These are phyloP conservation scores for Dinothrombium tinctorium DNA, from an alignment of 1,140 invertebrate genomes.

Conservation along the genomic window DNA sequence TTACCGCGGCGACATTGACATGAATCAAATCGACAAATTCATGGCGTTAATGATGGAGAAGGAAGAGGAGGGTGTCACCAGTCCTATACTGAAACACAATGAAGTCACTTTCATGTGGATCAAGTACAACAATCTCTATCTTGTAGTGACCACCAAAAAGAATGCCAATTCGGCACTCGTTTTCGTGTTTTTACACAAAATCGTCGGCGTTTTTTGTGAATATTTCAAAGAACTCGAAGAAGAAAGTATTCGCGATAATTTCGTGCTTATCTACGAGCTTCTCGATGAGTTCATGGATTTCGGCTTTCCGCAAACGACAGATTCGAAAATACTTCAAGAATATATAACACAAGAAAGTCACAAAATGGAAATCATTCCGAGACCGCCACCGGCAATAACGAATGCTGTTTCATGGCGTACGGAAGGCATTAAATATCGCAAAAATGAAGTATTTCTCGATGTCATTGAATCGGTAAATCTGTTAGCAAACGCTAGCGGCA, in stretches of 20 bases:
- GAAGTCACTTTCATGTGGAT: conserved; percentile 91
- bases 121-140: conserved; percentile 91
- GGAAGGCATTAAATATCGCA: conserved; percentile 95
- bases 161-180: conserved; percentile 93
- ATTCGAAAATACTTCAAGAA: conserved; percentile 95
- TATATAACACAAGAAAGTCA: conserved; percentile 69
- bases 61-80: conserved; percentile 83
- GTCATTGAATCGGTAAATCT: conserved; percentile 98
- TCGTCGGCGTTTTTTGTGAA: conserved; percentile 79
- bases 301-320: conserved; percentile 97
- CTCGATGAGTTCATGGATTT: conserved; percentile 97
- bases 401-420: conserved; percentile 98
- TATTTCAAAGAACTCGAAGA: conserved; percentile 99
- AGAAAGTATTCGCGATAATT: conserved; percentile 96
- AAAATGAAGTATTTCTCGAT: conserved; percentile 99
- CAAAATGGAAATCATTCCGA: conserved; percentile 69
- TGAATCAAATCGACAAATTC: conserved; percentile 91
- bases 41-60: conserved; percentile 96
- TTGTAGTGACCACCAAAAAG: conserved; percentile 88
- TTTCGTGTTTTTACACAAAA: conserved; percentile 91
- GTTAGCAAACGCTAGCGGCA: conserved; percentile 88
- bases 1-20: conserved; percentile 91
- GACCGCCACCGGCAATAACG: conserved; percentile 92
- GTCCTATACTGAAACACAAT: conserved; percentile 38
- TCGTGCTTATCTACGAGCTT: conserved; percentile 95